Evolutionary conservation across 2,888 invertebrate genomes (phyloP), one percentile per base, ranked within the genome.

Genomic region (Sussaba pulchella): DNA sequence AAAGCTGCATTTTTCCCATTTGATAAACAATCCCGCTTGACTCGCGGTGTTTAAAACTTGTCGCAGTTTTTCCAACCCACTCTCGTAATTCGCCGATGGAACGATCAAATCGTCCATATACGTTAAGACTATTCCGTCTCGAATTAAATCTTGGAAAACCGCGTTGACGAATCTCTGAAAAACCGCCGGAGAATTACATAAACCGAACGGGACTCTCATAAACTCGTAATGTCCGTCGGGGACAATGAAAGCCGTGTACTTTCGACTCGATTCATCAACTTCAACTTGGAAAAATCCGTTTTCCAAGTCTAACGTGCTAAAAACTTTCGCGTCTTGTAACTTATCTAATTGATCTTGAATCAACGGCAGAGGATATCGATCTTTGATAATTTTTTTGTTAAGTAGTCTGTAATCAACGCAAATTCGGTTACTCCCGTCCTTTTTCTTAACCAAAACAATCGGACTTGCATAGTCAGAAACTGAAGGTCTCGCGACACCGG

Each of bases 391-490:
- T 78, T 88, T 87, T 36, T 79, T 78, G 81, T 92, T 92, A 0
- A 92, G 59, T 12, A 82, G 73, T 12, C 92, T 71, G 75, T 89
- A 93, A 75, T 92, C 91, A 0, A 92, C 87, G 78, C 91, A 92
- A 8, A 87, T 61, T 19, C 86, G 66, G 2, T 75, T 71, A 5
- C 66, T 45, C 6, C 85, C 84, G n/a, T 84, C 81, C 74, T 87
- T 87, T 31, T 87, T 54, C n/a, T 76, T 82, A 1, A 86, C 85
- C 19, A 89, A 54, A 1, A 88, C 83, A 1, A 87, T 72, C 1
- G 86, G 82, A 63, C 86, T 88, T 12, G 89, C 84, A 50, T 66
- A 63, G n/a, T 63, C 63, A 9, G 63, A 63, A 12, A 63, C 63
- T n/a, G 63, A 63, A 21, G 47, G 14, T 41, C 71, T 19, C 41